Evolutionary conservation across 2,888 invertebrate species (phyloP).

Genomic region (Neria commutata): DNA sequence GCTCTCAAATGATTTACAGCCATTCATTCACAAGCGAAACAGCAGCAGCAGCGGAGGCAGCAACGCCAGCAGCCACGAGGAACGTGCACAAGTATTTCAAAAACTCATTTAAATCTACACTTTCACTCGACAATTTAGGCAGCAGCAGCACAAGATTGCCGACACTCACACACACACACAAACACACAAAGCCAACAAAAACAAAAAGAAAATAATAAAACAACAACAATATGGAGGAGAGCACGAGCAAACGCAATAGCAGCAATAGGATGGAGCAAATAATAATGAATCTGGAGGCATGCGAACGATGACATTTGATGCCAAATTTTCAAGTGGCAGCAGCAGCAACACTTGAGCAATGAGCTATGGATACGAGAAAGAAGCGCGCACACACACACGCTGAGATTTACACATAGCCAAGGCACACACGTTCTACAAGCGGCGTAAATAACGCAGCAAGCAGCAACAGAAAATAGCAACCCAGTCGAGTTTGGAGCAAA

Average conservation of each 20-base stretch:
- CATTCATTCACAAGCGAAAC: slow-evolving; percentile 1
- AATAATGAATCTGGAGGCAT: slow-evolving; percentile 4
- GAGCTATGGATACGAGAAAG: slow-evolving; percentile 31
- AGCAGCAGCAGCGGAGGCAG: no score
- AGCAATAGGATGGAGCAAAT: neutral
- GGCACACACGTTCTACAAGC: slow-evolving; percentile 35
- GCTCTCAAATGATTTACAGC: neutral
- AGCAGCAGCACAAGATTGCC: neutral
- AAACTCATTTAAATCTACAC: slow-evolving; percentile 48
- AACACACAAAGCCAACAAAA: slow-evolving; percentile 37
- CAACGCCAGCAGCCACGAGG: no score
- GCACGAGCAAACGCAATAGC: neutral
- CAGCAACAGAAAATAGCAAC: neutral
- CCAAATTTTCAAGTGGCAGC: slow-evolving; percentile 52
- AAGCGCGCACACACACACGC: slow-evolving; percentile 47
- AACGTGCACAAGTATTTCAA: slow-evolving; percentile 51
- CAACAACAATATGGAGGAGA: neutral
- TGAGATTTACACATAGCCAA: slow-evolving; percentile 29
- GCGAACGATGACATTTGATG: slow-evolving; percentile 51
- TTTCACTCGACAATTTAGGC: slow-evolving; percentile 1
- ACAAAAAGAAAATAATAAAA: slow-evolving; percentile 34
- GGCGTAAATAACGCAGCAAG: neutral
- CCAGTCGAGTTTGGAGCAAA: no score
- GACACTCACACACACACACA: slow-evolving; percentile 13
- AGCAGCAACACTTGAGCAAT: slow-evolving; percentile 4